Conservation (phyloP, 2,113 vertebrate species). For the Phodopus roborovskii region DNA sequence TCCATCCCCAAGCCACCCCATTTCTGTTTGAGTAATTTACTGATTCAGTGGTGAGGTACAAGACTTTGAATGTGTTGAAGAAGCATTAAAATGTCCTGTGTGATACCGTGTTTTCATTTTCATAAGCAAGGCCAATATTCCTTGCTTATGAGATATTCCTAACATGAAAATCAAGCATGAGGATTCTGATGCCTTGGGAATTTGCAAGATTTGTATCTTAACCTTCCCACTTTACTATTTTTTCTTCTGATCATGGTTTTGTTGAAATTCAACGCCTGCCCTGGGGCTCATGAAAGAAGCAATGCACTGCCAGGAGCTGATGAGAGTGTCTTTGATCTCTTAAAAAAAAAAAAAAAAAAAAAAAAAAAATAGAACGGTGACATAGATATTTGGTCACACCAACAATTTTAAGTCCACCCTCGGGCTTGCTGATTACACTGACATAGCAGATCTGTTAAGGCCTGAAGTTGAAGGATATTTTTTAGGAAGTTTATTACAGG, state of each 20-base stretch:
- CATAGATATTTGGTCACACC: background rate
- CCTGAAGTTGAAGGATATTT: background rate
- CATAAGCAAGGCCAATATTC: background rate
- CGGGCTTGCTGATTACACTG: background rate
- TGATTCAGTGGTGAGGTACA: background rate
- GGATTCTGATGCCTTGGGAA: background rate
- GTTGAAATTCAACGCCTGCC: background rate
- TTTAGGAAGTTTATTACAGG: slow-evolving; percentile 1
- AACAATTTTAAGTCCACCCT: background rate
- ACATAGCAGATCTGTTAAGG: background rate
- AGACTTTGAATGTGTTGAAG: background rate
- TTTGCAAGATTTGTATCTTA: slow-evolving; percentile 7
- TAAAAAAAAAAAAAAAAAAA: too few species aligned
- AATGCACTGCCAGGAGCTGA: background rate
- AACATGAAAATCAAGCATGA: slow-evolving; percentile 49
- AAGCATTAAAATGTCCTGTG: slow-evolving; percentile 32
- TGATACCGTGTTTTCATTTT: slow-evolving; percentile 29
- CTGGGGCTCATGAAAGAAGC: background rate
- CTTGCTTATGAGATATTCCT: background rate
- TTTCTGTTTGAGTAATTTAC: slow-evolving; percentile 12
- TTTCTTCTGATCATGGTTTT: slow-evolving; percentile 23
- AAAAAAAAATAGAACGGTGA: background rate
- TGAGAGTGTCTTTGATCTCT: background rate
- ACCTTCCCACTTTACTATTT: background rate
- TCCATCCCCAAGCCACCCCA: background rate